These are phyloP conservation scores for Lydus trimaculatus DNA, from an alignment of 2,888 invertebrate genomes.

Conservation along the genomic window DNA sequence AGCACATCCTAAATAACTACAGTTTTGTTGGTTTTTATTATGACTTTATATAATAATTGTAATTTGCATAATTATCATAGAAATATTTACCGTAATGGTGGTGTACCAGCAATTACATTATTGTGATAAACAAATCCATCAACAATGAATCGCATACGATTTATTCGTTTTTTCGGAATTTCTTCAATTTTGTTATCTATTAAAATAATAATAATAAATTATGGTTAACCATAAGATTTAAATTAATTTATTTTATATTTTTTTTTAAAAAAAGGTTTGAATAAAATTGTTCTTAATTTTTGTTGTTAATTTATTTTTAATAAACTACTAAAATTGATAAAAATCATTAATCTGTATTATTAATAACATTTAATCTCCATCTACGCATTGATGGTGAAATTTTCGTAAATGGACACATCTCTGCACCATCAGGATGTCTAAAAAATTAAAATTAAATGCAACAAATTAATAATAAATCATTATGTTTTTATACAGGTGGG, in stretches of 20 bases:
- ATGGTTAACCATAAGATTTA: constrained; percentile 11
- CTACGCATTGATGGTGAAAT: constrained; percentile 45
- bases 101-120: constrained; percentile 50
- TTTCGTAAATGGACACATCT: constrained; percentile 41
- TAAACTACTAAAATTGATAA: too few species aligned
- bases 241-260: too few species aligned
- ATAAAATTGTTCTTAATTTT: neutral
- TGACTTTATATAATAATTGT: neutral
- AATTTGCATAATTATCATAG: too few species aligned
- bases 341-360: neutral
- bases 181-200: constrained; percentile 29
- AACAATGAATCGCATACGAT: constrained; percentile 48
- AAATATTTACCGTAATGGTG: constrained; percentile 51
- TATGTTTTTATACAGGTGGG: too few species aligned
- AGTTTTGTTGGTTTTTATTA: neutral
- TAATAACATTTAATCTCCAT: constrained; percentile 37
- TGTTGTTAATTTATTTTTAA: neutral
- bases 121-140: constrained; percentile 54
- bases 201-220: constrained; percentile 29
- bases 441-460: constrained; percentile 14
- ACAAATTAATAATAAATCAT: too few species aligned
- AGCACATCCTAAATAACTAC: constrained; percentile 52
- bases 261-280: constrained; percentile 3
- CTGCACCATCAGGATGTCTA: constrained; percentile 43
- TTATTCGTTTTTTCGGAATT: constrained; percentile 38